Percentiles rank a stretch among this genome's conserved stretches.
Conservation (phyloP, 1,140 invertebrate genomes). For the Phortica variegata region DNA sequence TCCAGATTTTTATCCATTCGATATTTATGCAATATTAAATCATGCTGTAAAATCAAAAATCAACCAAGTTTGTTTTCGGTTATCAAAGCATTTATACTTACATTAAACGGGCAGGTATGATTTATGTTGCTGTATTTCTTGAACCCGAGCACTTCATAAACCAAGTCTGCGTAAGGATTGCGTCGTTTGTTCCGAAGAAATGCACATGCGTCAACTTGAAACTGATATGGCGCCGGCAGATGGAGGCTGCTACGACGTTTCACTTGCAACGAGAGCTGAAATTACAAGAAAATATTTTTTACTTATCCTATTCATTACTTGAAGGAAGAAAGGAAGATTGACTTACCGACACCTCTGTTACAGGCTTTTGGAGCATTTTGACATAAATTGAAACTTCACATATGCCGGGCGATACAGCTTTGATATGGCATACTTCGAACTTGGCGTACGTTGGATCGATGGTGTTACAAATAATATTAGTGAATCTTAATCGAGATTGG, state of each 20-base stretch:
- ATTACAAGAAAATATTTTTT: not conserved
- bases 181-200: not conserved
- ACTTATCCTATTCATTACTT: not conserved
- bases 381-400: not conserved
- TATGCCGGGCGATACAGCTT: too few species aligned
- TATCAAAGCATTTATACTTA: not conserved
- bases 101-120: conserved; percentile 5
- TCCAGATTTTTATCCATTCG: conserved; percentile 5
- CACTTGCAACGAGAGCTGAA: not conserved
- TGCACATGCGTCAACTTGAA: conserved; percentile 1
- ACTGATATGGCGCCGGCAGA: too few species aligned
- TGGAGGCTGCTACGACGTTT: not conserved
- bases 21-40: conserved; percentile 6
- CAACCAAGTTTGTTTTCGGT: not conserved
- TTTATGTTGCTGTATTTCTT: conserved; percentile 1
- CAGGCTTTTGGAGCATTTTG: conserved; percentile 4
- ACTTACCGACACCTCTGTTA: conserved; percentile 1
- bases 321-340: not conserved
- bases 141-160: conserved; percentile 1
- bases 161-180: not conserved
- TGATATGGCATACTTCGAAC: too few species aligned
- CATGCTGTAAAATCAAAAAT: conserved; percentile 12
- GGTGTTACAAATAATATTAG: too few species aligned
- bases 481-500: too few species aligned
- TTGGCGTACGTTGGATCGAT: too few species aligned